Conservation (phyloP, 2,797 vertebrate species). For the Alauda arvensis region DNA sequence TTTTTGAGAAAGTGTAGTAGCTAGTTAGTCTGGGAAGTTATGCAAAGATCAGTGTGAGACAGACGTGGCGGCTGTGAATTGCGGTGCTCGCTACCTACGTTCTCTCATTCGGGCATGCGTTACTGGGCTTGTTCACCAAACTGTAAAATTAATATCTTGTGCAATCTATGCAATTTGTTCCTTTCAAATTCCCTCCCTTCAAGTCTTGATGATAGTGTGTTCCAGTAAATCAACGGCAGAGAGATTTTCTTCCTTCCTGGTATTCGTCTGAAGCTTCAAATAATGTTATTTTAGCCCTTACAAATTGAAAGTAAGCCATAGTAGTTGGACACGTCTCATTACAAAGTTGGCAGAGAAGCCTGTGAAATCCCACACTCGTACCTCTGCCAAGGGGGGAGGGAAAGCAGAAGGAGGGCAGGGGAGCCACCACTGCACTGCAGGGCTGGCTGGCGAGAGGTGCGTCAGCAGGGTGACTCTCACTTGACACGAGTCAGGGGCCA, state of each 20-base stretch:
- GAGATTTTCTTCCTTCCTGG: slow-evolving; percentile 22
- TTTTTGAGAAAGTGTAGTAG: not conserved
- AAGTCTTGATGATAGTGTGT: slow-evolving; percentile 2
- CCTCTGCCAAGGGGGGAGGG: slow-evolving; percentile 49
- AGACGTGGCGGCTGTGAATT: not conserved
- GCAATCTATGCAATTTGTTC: slow-evolving; percentile 22
- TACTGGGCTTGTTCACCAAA: slow-evolving; percentile 6
- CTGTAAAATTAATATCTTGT: slow-evolving; percentile 21
- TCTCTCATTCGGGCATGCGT: not conserved
- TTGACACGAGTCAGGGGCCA: slow-evolving; percentile 12
- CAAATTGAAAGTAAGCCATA: slow-evolving; percentile 2
- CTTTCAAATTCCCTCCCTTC: slow-evolving; percentile 31
- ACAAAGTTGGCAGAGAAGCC: slow-evolving; percentile 43
- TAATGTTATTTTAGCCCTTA: slow-evolving; percentile 54
- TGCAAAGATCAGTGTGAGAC: not conserved
- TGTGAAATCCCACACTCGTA: slow-evolving; percentile 21
- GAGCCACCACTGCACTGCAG: not conserved
- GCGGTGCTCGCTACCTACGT: not conserved
- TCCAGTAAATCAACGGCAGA: slow-evolving; percentile 47
- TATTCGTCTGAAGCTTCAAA: slow-evolving; percentile 35
- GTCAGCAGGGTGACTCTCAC: slow-evolving; percentile 43
- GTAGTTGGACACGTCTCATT: slow-evolving; percentile 9
- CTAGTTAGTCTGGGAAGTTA: slow-evolving; percentile 1
- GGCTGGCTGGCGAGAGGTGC: not conserved
- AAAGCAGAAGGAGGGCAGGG: not conserved